A percentile compares a stretch with the other conserved stretches of the same genome.
Evolutionary conservation across 2,113 vertebrate species (phyloP).

Genomic region (Romanogobio albipinnatus): DNA sequence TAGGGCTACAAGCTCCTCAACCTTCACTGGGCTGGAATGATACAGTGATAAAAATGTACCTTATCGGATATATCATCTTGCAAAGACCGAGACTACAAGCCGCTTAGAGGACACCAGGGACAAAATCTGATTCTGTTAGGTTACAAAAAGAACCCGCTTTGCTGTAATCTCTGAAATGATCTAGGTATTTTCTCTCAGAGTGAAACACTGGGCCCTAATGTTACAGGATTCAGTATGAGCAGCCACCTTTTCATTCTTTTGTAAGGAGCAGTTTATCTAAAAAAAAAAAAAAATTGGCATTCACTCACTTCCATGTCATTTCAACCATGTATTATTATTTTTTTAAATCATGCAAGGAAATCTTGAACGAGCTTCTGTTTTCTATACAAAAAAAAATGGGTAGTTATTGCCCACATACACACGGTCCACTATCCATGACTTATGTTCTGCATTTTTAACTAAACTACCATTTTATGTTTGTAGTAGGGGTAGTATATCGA

Average conservation of each 20-base stretch:
- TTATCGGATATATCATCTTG: slow-evolving; percentile 25
- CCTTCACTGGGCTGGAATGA: slow-evolving; percentile 36
- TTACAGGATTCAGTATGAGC: neutral
- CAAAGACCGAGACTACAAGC: slow-evolving; percentile 30
- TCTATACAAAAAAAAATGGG: no score
- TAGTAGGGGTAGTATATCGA: no score
- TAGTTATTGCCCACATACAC: no score
- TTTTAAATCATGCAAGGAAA: no score
- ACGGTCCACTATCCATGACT: no score
- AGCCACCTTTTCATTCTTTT: neutral
- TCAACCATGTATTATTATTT: neutral
- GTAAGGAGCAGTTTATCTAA: neutral
- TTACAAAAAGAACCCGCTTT: slow-evolving; percentile 2
- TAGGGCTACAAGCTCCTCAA: slow-evolving; percentile 38
- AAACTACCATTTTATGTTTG: no score
- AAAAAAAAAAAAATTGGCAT: neutral
- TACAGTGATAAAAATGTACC: slow-evolving; percentile 20
- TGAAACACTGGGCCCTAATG: neutral
- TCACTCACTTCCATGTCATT: neutral
- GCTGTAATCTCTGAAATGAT: slow-evolving; percentile 27
- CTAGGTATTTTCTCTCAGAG: neutral
- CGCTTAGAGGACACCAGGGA: slow-evolving; percentile 31
- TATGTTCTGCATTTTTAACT: no score
- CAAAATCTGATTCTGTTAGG: slow-evolving; percentile 22
- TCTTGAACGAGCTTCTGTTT: no score